A percentile compares a stretch with the other conserved stretches of the same genome.
Evolutionary conservation across 2,797 vertebrate genomes (phyloP).

Genomic region (Sebastes aleutianus): DNA sequence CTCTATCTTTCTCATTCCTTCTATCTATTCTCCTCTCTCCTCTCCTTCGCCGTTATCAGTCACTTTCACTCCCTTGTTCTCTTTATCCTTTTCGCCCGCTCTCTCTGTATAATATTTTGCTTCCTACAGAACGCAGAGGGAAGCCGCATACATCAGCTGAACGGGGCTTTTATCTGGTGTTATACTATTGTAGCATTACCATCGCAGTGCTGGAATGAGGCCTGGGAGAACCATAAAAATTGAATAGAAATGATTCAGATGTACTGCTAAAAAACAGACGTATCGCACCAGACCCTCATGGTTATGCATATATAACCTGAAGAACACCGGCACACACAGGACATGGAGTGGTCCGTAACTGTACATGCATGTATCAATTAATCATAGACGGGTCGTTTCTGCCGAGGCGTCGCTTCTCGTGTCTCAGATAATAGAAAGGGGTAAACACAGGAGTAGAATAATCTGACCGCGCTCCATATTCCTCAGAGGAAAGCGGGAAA

Average conservation of each 20-base stretch:
- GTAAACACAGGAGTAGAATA: slow-evolving; percentile 53
- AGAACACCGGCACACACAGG: background rate
- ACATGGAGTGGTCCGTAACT: background rate
- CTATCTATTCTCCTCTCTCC: slow-evolving; percentile 45
- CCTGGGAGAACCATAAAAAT: slow-evolving; percentile 61
- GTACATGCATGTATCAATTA: slow-evolving; percentile 28
- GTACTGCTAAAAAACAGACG: slow-evolving; percentile 30
- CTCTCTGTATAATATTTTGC: slow-evolving; percentile 62
- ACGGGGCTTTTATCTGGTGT: slow-evolving; percentile 65
- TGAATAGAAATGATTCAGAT: slow-evolving; percentile 57
- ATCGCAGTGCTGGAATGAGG: slow-evolving; percentile 44
- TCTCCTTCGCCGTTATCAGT: slow-evolving; percentile 64
- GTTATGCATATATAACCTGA: slow-evolving; percentile 5
- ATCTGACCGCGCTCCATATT: slow-evolving; percentile 50
- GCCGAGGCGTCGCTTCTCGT: slow-evolving; percentile 6
- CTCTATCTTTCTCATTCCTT: slow-evolving; percentile 62
- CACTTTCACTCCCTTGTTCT: slow-evolving; percentile 65
- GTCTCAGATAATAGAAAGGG: slow-evolving; percentile 33
- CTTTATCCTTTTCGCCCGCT: slow-evolving; percentile 59
- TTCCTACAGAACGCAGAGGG: slow-evolving; percentile 39
- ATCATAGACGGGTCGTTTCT: slow-evolving; percentile 30
- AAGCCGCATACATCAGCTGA: slow-evolving; percentile 70
- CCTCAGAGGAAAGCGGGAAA: slow-evolving; percentile 32
- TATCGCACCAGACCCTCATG: slow-evolving; percentile 4
- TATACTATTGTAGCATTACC: slow-evolving; percentile 59